Conservation (phyloP, 1,140 invertebrate genomes). For the Drosophila lowei region DNA sequence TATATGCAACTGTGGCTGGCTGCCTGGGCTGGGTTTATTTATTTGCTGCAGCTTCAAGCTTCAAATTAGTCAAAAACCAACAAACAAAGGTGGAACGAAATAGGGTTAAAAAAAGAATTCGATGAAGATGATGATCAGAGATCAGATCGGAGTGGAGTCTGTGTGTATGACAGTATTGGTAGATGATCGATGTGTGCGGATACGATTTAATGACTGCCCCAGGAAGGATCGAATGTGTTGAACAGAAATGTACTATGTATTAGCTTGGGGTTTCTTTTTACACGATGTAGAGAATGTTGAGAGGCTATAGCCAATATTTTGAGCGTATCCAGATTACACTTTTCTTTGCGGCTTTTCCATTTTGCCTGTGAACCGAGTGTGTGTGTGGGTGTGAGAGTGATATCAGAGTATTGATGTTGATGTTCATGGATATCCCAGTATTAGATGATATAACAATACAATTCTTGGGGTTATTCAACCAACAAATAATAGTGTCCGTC, state of each 20-base stretch:
- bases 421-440: constrained; percentile 9
- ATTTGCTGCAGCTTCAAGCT: constrained; percentile 39
- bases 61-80: constrained; percentile 60
- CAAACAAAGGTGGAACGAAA: constrained; percentile 47
- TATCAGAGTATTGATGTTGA: constrained; percentile 3
- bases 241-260: no score
- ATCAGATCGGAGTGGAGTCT: not conserved
- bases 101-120: constrained; percentile 15
- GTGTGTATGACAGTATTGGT: not conserved
- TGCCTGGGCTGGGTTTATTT: constrained; percentile 23
- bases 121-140: not conserved
- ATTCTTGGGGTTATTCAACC: constrained; percentile 27
- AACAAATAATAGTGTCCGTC: constrained; percentile 3
- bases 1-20: constrained; percentile 41
- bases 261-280: not conserved
- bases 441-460: constrained; percentile 44
- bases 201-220: no score
- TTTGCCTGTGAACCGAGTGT: no score
- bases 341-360: no score
- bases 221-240: no score
- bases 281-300: not conserved
- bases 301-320: not conserved
- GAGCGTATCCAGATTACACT: not conserved
- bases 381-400: not conserved
- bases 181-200: no score